Evolutionary conservation across 2,797 vertebrate species (phyloP).

Genomic region (Hephaestus fuliginosus): DNA sequence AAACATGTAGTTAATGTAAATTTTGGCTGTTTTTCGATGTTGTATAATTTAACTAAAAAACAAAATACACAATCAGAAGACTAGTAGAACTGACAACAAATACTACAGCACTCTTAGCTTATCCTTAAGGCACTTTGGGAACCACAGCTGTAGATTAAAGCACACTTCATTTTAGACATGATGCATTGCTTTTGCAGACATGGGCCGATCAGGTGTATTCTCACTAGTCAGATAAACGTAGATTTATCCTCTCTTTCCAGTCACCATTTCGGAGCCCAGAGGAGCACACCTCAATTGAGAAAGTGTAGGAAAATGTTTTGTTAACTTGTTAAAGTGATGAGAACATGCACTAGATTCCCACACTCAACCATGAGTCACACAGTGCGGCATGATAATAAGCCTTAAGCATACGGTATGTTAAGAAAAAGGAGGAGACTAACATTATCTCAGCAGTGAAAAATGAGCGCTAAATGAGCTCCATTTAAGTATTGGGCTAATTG

Average conservation of each 20-base stretch:
- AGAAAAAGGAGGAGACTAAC: conserved; percentile 46
- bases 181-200: neutral
- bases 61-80: neutral
- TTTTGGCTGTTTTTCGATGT: neutral
- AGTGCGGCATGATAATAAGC: conserved; percentile 26
- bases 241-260: neutral
- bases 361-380: conserved; percentile 3
- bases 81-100: neutral
- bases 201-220: neutral
- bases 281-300: neutral
- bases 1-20: neutral
- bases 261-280: neutral
- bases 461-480: conserved; percentile 51
- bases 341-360: neutral
- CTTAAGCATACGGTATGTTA: conserved; percentile 35
- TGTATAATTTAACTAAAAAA: neutral
- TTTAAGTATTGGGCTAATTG: conserved; percentile 46
- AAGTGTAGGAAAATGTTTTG: neutral
- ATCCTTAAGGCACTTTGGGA: neutral
- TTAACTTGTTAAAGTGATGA: neutral
- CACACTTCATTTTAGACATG: neutral
- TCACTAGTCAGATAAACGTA: neutral
- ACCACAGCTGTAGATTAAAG: neutral
- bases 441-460: conserved; percentile 62
- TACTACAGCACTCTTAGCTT: no score